Conservation (phyloP, 2,888 invertebrate genomes). For the Diaprepes abbreviatus region DNA sequence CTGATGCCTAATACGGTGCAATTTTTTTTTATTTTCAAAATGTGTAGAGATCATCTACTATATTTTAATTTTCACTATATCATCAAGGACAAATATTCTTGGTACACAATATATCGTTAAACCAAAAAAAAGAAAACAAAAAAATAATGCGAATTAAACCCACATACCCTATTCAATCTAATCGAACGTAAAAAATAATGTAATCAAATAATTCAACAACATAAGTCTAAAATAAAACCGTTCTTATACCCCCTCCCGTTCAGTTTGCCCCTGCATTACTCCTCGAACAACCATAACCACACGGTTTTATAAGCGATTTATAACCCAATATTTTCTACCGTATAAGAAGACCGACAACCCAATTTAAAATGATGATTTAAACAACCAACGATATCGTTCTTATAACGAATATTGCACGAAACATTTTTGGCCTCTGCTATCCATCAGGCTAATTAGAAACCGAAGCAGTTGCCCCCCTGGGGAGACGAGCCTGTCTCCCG, state of each 20-base stretch:
- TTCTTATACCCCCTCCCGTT: constrained; percentile 29
- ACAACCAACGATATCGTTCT: constrained; percentile 45
- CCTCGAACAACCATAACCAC: constrained; percentile 28
- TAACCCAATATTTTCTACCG: constrained; percentile 45
- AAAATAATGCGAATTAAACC: too few species aligned
- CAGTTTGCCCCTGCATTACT: constrained; percentile 40
- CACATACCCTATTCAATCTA: too few species aligned
- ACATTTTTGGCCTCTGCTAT: constrained; percentile 58
- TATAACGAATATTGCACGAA: constrained; percentile 47
- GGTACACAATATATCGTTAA: too few species aligned
- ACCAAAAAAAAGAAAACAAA: too few species aligned
- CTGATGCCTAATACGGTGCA: too few species aligned
- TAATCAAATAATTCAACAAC: too few species aligned
- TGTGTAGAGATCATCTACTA: too few species aligned
- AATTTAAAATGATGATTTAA: constrained; percentile 55
- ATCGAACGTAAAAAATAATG: too few species aligned
- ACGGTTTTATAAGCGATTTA: constrained; percentile 50
- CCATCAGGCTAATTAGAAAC: constrained; percentile 67
- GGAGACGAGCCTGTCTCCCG: constrained; percentile 54
- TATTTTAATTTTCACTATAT: too few species aligned
- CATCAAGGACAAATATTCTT: too few species aligned
- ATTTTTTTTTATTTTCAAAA: too few species aligned
- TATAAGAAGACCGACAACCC: constrained; percentile 46
- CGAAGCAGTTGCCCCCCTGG: constrained; percentile 61
- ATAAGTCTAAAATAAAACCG: not conserved